Evolutionary conservation across 2,113 vertebrate genomes (phyloP).

Genomic region (Rhinichthys klamathensis): DNA sequence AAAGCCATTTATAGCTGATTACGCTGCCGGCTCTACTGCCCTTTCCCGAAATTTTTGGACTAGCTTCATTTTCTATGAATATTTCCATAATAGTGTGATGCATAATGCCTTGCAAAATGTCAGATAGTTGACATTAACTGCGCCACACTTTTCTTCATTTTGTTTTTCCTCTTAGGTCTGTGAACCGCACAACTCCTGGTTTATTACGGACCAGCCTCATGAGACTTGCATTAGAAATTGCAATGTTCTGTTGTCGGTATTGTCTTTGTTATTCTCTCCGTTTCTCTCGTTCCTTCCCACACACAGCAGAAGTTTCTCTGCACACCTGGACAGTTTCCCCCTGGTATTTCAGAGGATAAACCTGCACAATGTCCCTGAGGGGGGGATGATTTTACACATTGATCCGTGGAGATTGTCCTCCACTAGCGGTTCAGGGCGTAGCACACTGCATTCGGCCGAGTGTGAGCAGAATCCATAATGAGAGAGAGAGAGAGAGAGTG

Average conservation of each 20-base stretch:
- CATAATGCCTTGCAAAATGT: not conserved
- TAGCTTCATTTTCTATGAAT: not conserved
- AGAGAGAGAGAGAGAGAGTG: conserved; percentile 56
- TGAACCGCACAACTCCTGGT: not conserved
- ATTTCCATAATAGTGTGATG: conserved; percentile 1
- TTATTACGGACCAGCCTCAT: not conserved
- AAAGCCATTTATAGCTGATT: not conserved
- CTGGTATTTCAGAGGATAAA: conserved; percentile 48
- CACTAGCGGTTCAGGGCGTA: conserved; percentile 63
- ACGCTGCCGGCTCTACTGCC: not conserved
- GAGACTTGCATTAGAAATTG: not conserved
- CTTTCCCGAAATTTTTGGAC: not conserved
- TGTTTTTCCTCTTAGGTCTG: not conserved
- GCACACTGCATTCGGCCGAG: conserved; percentile 72
- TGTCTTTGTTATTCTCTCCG: not conserved
- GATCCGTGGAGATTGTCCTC: conserved; percentile 70
- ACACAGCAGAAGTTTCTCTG: not conserved
- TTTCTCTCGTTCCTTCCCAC: not conserved
- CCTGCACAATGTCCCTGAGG: conserved; percentile 24
- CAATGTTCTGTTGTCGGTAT: not conserved
- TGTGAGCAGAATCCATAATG: conserved; percentile 80
- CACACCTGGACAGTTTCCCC: conserved; percentile 18
- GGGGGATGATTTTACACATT: conserved; percentile 63
- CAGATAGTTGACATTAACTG: not conserved
- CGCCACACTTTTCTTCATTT: not conserved